Base-by-base conservation (phyloP, 2,113 vertebrate species). In the Elephas maximus region DNA sequence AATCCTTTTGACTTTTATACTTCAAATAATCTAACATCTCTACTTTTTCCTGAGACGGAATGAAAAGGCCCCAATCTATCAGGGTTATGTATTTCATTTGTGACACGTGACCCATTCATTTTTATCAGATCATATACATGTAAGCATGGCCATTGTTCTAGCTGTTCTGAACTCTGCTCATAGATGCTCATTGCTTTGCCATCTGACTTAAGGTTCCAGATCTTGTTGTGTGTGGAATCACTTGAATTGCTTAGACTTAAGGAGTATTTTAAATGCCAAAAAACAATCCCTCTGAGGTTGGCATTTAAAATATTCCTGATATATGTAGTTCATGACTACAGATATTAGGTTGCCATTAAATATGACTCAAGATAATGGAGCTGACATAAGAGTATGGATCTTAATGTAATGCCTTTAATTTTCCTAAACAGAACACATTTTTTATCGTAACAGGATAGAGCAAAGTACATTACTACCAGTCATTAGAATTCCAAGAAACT, bases 401-500 rank as follows among this genome's bases (percentile, higher is more conserved):
- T 94, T 94, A 73, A 94, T 97, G 23, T 45, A 97, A 94, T 94
- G 76, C 15, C 45, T 92, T 93, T 95, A 96, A 95, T 97, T 95
- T 97, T 95, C 21, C 88, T 95, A 84, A 97, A 95, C 63, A 97
- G 92, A 95, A 90, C 62, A 95, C 77, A 94, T 83, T 83, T 93
- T 94, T 96, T 93, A 91, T 63, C 48, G 81, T 65, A 93, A 93
- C 53, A 79, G 91, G 62, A 96, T 26, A 92, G 81, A 92, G 84
- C 69, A 97, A 80, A 96, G 87, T 74, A 84, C 71, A 96, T 94
- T 93, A 96, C 71, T 11, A 51, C 21, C 30, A 96, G 41, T 44
- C 51, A 88, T 69, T 83, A 90, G 76, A 97, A 98, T 94, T 97
- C 96, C 92, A 97, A 98, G 90, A 95, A 97, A 80, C 63, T 83